These are phyloP conservation scores for Nomada ferruginata DNA, from an alignment of 2,888 invertebrate genomes.

Conservation along the genomic window DNA sequence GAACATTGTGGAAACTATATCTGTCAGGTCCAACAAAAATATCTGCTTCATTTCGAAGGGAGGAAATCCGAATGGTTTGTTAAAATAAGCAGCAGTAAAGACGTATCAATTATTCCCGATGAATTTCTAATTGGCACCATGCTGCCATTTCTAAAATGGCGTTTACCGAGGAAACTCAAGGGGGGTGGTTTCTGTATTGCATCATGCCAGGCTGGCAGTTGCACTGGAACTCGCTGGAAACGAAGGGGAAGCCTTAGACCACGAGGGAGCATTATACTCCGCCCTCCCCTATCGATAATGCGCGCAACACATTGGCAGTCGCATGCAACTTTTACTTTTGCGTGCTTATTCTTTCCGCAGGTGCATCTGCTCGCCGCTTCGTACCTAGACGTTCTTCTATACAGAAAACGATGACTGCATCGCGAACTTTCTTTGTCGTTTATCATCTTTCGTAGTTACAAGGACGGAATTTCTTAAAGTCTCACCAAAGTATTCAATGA, in stretches of 20 bases:
- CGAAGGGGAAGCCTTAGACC: constrained; percentile 64
- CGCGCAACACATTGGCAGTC: constrained; percentile 49
- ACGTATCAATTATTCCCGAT: constrained; percentile 22
- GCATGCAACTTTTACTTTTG: constrained; percentile 57
- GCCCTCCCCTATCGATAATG: constrained; percentile 66
- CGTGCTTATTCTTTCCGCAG: constrained; percentile 24
- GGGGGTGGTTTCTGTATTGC: constrained; percentile 51
- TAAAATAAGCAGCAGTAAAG: neutral
- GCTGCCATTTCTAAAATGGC: constrained; percentile 70
- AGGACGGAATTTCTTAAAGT: constrained; percentile 17
- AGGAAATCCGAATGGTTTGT: no score
- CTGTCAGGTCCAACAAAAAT: no score
- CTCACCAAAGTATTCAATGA: neutral
- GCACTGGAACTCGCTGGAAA: constrained; percentile 49
- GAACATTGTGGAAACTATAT: no score
- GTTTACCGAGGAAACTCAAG: constrained; percentile 44
- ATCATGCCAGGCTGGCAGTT: constrained; percentile 46
- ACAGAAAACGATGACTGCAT: constrained; percentile 2
- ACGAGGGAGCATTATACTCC: constrained; percentile 65
- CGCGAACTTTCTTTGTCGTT: constrained; percentile 20
- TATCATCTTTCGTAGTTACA: neutral
- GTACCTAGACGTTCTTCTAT: neutral
- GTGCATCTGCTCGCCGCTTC: constrained; percentile 36
- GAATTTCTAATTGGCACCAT: constrained; percentile 22
- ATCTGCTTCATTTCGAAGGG: no score